Percentiles rank a stretch among this genome's conserved stretches.
Conservation (phyloP, 2,888 invertebrate species). For the Drosophila picticornis region DNA sequence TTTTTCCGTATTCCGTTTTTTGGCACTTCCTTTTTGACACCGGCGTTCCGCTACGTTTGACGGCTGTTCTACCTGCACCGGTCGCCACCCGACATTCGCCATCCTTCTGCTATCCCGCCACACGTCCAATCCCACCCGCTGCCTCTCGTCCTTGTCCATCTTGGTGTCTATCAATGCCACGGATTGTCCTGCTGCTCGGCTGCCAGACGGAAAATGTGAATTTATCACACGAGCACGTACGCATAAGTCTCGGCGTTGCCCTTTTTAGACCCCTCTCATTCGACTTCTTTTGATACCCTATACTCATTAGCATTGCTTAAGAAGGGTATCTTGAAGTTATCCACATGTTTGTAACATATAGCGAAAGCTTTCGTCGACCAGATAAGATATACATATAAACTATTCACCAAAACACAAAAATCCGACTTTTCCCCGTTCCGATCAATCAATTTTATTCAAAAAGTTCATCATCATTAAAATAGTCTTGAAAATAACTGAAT, state of each 20-base stretch:
- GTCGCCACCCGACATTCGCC: neutral
- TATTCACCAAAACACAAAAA: neutral
- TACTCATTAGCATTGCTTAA: neutral
- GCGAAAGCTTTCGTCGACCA: neutral
- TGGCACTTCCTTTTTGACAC: conserved; percentile 75
- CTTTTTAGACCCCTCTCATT: conserved; percentile 31
- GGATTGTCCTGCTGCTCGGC: conserved; percentile 40
- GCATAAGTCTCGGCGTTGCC: conserved; percentile 64
- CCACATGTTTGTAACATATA: neutral
- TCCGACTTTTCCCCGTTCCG: neutral
- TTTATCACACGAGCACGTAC: conserved; percentile 79
- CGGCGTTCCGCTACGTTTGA: conserved; percentile 77
- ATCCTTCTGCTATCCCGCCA: neutral
- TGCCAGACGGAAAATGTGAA: conserved; percentile 76
- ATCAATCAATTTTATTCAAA: neutral
- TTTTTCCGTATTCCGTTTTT: conserved; percentile 19
- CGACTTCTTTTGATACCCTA: neutral
- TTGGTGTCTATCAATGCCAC: conserved; percentile 67
- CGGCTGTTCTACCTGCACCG: conserved; percentile 62
- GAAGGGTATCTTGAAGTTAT: neutral
- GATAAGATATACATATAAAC: neutral
- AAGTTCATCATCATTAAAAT: neutral
- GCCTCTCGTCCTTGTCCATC: neutral
- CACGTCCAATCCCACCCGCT: conserved; percentile 19
- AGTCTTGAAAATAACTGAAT: neutral